Base-by-base conservation (phyloP, 2,113 vertebrate species). In the Origma solitaria region DNA sequence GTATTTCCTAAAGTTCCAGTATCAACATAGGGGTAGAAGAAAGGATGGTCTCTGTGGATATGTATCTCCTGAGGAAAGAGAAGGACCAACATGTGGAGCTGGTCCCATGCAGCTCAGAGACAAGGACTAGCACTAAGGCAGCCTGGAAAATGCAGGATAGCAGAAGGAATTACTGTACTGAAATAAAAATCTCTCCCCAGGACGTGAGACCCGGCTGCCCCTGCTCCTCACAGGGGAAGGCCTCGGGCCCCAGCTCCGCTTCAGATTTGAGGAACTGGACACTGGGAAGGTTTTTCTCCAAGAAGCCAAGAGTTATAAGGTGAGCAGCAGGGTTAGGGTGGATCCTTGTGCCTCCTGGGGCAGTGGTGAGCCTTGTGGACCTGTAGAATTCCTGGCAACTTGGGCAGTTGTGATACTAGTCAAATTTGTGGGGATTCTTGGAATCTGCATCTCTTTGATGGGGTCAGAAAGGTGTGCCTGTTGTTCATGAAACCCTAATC, bases 201-300 rank as follows among this genome's bases (percentile, higher is more conserved):
- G 99, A 25, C 81, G 96, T 68, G 98, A 99, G 88, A 97, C 96
- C 35, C 96, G 97, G 14, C 95, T 99, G 58, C 98, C 98, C 16
- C 98, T 99, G 73, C 77, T 92, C 30, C 85, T 99, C 93, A 98
- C 78, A 91, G 98, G 97, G 4, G 98, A 98, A 92, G 98, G 98
- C 22, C 21, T 98, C 2, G 97, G 98, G 13, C 98, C 99, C 31
- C 87, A 82, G 73, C 96, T 99, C 30, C 45, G 88, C 62, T 98
- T 99, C 94, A 98, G n/a, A 91, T 99, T 98, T 57, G 96, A 98
- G 38, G 73, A 97, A 38, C 96, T 99, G 92, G 96, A 99, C 61
- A 97, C 98, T 15, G 95, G 97, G 17, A 97, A 99, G 57, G 97
- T 98, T 42, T 98, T 98, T 71, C 31, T 98, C 33, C 97, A 97